Conservation (phyloP, 2,888 invertebrate genomes). For the Nemotelus pantherinus region DNA sequence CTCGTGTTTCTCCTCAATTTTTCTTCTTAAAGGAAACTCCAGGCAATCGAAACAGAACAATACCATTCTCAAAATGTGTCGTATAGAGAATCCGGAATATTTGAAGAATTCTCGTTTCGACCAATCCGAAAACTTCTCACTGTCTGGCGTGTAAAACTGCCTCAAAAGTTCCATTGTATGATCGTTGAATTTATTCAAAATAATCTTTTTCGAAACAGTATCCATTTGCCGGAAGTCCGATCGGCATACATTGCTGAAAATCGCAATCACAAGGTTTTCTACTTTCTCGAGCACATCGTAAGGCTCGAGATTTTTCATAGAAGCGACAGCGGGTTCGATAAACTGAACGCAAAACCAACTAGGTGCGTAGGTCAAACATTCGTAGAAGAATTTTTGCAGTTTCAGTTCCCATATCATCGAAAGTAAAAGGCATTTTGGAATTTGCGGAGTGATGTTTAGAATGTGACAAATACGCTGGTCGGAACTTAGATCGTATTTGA, state of each 20-base stretch:
- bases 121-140: constrained; percentile 56
- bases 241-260: constrained; percentile 56
- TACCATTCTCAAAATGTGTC: constrained; percentile 56
- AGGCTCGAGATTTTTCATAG: constrained; percentile 56
- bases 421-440: constrained; percentile 58
- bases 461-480: constrained; percentile 56
- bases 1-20: constrained; percentile 49
- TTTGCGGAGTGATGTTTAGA: constrained; percentile 55
- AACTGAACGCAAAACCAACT: constrained; percentile 59
- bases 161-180: constrained; percentile 56
- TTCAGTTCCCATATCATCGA: constrained; percentile 57
- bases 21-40: constrained; percentile 52
- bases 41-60: constrained; percentile 56
- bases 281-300: constrained; percentile 57
- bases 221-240: constrained; percentile 55
- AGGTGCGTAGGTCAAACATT: constrained; percentile 56
- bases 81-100: constrained; percentile 57
- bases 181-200: constrained; percentile 56
- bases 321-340: constrained; percentile 55
- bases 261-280: constrained; percentile 54
- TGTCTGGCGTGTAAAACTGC: constrained; percentile 58
- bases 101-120: constrained; percentile 54
- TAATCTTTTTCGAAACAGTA: constrained; percentile 56
- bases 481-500: constrained; percentile 56
- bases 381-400: constrained; percentile 57